These are phyloP conservation scores for Erithacus rubecula DNA, from an alignment of 2,797 vertebrate genomes.

Conservation along the genomic window DNA sequence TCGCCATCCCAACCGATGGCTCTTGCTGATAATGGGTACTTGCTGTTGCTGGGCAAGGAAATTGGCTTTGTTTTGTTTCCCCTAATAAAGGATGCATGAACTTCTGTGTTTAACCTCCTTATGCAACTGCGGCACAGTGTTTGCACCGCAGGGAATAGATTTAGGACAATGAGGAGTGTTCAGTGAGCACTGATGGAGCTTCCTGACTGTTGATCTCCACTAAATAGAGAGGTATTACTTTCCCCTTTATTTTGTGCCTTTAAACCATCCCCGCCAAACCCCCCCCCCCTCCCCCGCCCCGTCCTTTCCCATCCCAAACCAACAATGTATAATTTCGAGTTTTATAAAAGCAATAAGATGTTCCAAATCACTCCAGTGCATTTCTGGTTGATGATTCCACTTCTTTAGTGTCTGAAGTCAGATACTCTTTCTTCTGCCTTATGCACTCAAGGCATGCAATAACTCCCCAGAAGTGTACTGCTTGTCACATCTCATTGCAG, in stretches of 20 bases:
- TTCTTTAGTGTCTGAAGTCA: conserved; percentile 75
- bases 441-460: conserved; percentile 76
- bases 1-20: neutral
- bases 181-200: conserved; percentile 41
- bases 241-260: conserved; percentile 69
- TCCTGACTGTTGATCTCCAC: conserved; percentile 44
- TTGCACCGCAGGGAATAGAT: conserved; percentile 59
- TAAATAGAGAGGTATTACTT: conserved; percentile 62
- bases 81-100: conserved; percentile 57
- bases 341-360: conserved; percentile 79
- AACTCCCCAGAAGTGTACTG: conserved; percentile 70
- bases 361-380: conserved; percentile 68
- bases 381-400: conserved; percentile 71
- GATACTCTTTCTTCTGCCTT: conserved; percentile 73
- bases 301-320: neutral
- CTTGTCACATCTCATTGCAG: conserved; percentile 64
- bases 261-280: no score
- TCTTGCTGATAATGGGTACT: neutral
- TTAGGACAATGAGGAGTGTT: conserved; percentile 50
- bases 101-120: conserved; percentile 62
- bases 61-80: conserved; percentile 14
- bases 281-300: no score
- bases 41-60: neutral
- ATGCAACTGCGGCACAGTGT: conserved; percentile 54
- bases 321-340: conserved; percentile 57